Evolutionary conservation across 1,140 invertebrate genomes (phyloP).

Genomic region (Venustaconcha ellipsiformis): DNA sequence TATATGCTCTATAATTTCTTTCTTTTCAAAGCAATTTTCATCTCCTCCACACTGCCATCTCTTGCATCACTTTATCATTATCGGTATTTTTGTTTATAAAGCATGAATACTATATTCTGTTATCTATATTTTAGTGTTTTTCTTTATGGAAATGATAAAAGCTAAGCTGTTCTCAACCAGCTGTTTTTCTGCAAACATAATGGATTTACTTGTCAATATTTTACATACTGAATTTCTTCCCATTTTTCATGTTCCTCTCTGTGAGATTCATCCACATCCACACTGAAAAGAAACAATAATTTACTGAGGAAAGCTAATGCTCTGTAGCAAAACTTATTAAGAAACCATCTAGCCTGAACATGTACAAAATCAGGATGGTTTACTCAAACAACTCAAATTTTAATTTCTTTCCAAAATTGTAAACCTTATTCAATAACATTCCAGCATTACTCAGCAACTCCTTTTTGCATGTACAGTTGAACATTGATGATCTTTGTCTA

Average conservation of each 20-base stretch:
- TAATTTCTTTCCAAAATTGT: too few relatives aligned
- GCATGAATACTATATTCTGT: not conserved
- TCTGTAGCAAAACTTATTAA: not conserved
- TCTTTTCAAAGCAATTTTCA: too few relatives aligned
- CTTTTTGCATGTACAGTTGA: too few relatives aligned
- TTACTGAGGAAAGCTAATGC: not conserved
- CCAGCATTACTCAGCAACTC: too few relatives aligned
- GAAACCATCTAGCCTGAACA: not conserved
- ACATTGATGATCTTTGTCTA: too few relatives aligned
- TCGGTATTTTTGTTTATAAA: too few relatives aligned
- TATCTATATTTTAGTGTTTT: not conserved
- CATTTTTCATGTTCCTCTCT: constrained; percentile 49
- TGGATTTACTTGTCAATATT: not conserved
- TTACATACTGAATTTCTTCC: constrained; percentile 47
- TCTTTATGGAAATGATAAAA: not conserved
- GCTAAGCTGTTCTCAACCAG: not conserved
- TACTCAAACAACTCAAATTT: too few relatives aligned
- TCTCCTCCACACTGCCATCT: too few relatives aligned
- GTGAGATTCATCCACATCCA: constrained; percentile 48
- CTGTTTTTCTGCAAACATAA: too few relatives aligned
- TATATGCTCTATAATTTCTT: too few relatives aligned
- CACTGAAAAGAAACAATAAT: constrained; percentile 33
- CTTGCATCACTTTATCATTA: too few relatives aligned
- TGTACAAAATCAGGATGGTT: not conserved
- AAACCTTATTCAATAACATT: too few relatives aligned